Base-by-base conservation (phyloP, 2,113 vertebrate species). In the Oostethus manadensis region DNA sequence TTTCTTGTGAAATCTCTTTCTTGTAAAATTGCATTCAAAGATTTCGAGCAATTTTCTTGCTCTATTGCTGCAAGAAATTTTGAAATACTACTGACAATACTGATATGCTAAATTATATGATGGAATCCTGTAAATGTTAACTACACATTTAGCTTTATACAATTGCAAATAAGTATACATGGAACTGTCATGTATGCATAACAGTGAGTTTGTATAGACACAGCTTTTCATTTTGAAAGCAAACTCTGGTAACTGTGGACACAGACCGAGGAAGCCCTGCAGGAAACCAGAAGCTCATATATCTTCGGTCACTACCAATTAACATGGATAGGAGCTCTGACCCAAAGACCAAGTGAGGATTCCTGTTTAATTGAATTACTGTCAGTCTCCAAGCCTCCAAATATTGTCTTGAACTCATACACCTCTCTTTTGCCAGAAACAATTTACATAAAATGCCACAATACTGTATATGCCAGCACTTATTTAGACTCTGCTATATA, bases 361-460 rank as follows among this genome's bases (percentile, higher is more conserved):
- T 90, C 86, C 86, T 85, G 88, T 86, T 90, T 93, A 93, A 94
- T 91, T 92, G 83, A 93, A 93, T 93, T 92, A 92, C 87, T 87
- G 85, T 88, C 89, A 87, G 84, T 84, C 88, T 87, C 79, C 85
- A 66, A 86, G 85, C 84, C 60, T 80, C 72, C 74, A 89, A 93
- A 93, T 92, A 91, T 92, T 93, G 89, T 88, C 82, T 83, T 90
- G 90, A 92, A 91, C 89, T 92, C 88, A 74, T 83, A 86, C 71
- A 88, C 86, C 70, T 74, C 76, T 83, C 78, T 88, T 15, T 53
- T 85, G 78, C 81, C 83, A 83, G 76, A 82, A 85, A 79, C 70
- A 74, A 66, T 82, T 73, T 80, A 77, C 58, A 79, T 83, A 68
- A 56, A 62, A 72, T 74, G 40, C 9, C 16, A 51, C 17, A 7